phyloP scores from a whole-genome alignment of 2,797 vertebrate species.

The Siniperca obscura region DNA sequence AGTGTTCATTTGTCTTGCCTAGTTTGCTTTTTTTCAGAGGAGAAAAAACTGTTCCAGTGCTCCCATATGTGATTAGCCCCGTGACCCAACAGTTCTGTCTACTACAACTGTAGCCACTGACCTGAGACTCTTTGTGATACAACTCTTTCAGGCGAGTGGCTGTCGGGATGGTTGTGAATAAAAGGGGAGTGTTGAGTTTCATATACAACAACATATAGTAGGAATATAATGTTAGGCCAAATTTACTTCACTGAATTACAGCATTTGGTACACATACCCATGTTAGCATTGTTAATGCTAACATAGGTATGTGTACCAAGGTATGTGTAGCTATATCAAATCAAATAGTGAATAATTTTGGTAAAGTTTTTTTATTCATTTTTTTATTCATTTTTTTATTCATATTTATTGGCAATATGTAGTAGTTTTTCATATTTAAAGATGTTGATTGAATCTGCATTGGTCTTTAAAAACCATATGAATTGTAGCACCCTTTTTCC shows the following conservation, averaged over 20 bases:
- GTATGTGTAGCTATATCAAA: not conserved
- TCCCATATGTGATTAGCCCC: not conserved
- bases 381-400: too few species aligned
- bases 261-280: too few species aligned
- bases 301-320: too few species aligned
- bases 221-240: not conserved
- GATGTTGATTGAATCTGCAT: not conserved
- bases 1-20: not conserved
- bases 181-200: not conserved
- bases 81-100: not conserved
- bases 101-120: slow-evolving; percentile 4
- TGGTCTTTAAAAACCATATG: not conserved
- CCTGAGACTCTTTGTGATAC: slow-evolving; percentile 12
- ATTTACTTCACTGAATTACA: not conserved
- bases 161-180: slow-evolving; percentile 15
- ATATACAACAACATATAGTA: not conserved
- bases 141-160: slow-evolving; percentile 7
- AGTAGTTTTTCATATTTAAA: not conserved
- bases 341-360: not conserved
- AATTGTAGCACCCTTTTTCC: not conserved
- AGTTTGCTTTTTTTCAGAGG: not conserved
- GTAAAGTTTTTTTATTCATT: too few species aligned
- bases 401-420: not conserved
- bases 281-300: not conserved
- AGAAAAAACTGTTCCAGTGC: not conserved